Evolutionary conservation across 2,888 invertebrate genomes (phyloP), one percentile per base, ranked within the genome.

Genomic region (Hirtodrosophila alboralis): DNA sequence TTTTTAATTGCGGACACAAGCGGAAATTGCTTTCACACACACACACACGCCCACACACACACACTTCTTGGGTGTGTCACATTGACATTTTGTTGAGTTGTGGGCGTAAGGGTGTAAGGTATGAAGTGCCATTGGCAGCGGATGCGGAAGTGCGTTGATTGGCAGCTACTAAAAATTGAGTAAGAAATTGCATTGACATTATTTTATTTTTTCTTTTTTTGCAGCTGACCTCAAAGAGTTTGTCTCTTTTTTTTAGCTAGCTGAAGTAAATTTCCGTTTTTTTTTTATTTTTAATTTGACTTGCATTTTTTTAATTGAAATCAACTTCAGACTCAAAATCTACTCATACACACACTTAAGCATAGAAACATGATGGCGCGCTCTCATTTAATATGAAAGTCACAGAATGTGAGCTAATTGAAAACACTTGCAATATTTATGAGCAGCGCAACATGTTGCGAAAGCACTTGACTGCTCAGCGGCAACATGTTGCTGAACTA

Each of bases 391-490:
- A 78, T 84, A 86, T 86, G 77, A 75, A 86, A 87, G 87, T 87
- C 80, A 81, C 74, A 85, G 84, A 85, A 87, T 84, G 79, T 77
- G 78, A 76, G 83, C 87, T 87, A 86, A 88, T 88, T 89, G 88
- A 87, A 89, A 87, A 79, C 85, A 88, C 84, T 88, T 87, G 83
- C 84, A 84, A 84, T 86, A 87, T 87, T 88, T 87, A 89, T 87
- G 70, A 73, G 81, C 63, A 52, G 51, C 26, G 76, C 86, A 86
- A 59, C 87, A 85, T 85, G 85, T 73, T 87, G 87, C 84, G 27
- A 52, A 73, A 73, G 60, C 87, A 87, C 83, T 87, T 87, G 86
- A 78, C 75, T 65, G 56, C 64, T 61, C 38, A 49, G 13, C 59
- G 6, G 75, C 88, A 87, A 77, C 88, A 88, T 88, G 89, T 85